phyloP scores from a whole-genome alignment of 2,113 vertebrate genomes.

The Ameiurus melas region DNA sequence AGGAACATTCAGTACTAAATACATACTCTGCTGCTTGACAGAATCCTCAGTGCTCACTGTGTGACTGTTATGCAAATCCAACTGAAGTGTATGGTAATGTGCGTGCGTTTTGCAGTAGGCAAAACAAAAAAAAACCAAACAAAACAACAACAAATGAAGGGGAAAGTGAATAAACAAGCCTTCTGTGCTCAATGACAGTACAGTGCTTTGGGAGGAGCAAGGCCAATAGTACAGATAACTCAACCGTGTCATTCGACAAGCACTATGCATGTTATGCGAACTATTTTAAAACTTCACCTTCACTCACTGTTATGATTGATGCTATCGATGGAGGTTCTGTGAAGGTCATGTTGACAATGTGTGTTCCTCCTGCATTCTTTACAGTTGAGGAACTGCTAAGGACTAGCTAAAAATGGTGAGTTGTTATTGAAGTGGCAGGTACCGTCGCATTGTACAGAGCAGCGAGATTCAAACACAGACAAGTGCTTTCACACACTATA shows the following conservation, averaged over 20 bases:
- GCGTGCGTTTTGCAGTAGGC: neutral
- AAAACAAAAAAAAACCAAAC: neutral
- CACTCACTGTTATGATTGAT: slow-evolving; percentile 31
- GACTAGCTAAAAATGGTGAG: neutral
- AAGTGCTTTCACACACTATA: neutral
- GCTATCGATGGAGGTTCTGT: slow-evolving; percentile 36
- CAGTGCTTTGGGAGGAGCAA: slow-evolving; percentile 15
- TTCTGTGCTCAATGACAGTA: neutral
- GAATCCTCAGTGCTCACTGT: neutral
- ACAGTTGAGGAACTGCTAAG: slow-evolving; percentile 7
- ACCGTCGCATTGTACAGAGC: neutral
- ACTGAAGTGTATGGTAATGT: slow-evolving; percentile 7
- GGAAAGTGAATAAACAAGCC: no score
- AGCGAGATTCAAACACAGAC: neutral
- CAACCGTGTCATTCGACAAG: neutral
- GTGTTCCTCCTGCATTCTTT: neutral
- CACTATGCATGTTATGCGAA: slow-evolving; percentile 46
- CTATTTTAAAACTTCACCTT: slow-evolving; percentile 50
- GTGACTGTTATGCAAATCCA: slow-evolving; percentile 12
- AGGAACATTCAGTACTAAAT: neutral
- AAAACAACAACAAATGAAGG: no score
- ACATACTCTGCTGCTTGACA: neutral
- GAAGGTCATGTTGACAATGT: slow-evolving; percentile 17
- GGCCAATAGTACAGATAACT: slow-evolving; percentile 28
- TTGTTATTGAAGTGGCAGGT: neutral